phyloP scores from a whole-genome alignment of 2,888 invertebrate genomes.

The Apamea epomidion region DNA sequence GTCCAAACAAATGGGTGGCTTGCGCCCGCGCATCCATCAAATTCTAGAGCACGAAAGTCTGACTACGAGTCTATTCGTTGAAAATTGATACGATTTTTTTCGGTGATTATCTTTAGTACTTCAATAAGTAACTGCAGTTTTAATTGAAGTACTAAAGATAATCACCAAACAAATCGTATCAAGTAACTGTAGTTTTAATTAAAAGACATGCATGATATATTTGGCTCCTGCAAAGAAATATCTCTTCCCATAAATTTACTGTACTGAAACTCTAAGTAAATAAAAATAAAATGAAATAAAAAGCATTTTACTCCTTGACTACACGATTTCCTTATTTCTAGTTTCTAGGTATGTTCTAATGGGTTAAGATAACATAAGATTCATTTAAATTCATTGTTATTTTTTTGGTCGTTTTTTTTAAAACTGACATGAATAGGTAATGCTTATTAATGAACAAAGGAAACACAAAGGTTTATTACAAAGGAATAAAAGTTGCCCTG shows the following conservation, averaged over 20 bases:
- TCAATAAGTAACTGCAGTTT: not conserved
- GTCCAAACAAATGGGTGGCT: slow-evolving; percentile 48
- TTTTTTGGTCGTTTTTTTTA: not conserved
- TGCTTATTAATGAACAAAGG: not conserved
- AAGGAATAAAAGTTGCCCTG: not conserved
- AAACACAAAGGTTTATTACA: not conserved
- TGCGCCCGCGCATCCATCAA: slow-evolving; percentile 52
- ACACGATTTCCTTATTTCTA: not conserved
- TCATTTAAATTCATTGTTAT: not conserved
- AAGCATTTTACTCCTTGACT: not conserved
- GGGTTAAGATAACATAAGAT: not conserved
- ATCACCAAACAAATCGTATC: too few species aligned
- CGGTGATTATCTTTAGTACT: not conserved
- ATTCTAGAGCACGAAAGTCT: slow-evolving; percentile 29
- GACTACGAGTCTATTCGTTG: not conserved
- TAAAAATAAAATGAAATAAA: not conserved
- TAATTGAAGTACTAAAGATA: too few species aligned
- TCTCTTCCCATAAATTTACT: not conserved
- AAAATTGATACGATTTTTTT: not conserved
- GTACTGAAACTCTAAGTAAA: not conserved
- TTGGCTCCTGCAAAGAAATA: not conserved
- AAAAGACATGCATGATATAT: not conserved
- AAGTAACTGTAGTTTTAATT: not conserved
- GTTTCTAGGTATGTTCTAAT: too few species aligned
- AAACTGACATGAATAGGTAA: not conserved